Conservation (phyloP, 64 coral and sea anemone genomes). For the Acropora tenuis region DNA sequence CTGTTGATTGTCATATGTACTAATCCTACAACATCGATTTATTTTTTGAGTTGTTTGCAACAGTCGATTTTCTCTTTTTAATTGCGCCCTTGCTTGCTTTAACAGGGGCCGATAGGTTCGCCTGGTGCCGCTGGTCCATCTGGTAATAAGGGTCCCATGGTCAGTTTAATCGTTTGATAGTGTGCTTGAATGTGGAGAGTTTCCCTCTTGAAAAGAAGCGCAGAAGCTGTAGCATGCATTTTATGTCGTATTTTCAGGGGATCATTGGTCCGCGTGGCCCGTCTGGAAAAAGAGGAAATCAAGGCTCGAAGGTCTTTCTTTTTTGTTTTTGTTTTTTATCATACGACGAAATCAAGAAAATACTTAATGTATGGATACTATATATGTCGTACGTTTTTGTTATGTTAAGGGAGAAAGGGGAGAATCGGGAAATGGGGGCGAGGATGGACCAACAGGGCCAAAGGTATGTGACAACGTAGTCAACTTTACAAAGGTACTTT, state of each 20-base stretch:
- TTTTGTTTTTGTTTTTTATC: background rate
- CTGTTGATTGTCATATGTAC: too few species aligned
- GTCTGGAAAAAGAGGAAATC: background rate
- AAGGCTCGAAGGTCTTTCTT: constrained; percentile 18
- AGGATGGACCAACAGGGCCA: background rate
- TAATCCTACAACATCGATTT: too few species aligned
- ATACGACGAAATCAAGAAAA: background rate
- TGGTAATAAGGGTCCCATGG: constrained; percentile 33
- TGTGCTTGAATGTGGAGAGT: background rate
- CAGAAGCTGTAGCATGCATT: background rate
- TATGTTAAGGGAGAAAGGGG: constrained; percentile 35
- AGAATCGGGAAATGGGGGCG: constrained; percentile 18
- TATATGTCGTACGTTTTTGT: background rate
- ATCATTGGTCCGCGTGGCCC: background rate
- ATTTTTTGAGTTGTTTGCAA: too few species aligned
- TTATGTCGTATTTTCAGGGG: constrained; percentile 6
- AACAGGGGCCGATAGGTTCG: background rate
- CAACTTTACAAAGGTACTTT: background rate
- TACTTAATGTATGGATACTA: background rate
- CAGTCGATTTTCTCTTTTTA: too few species aligned
- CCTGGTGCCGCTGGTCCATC: constrained; percentile 11
- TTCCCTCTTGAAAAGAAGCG: background rate
- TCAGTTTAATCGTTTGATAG: background rate
- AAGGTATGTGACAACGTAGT: background rate
- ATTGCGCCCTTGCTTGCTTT: background rate